Evolutionary conservation across 92 coral and sea anemone genomes (phyloP).

Genomic region (Paramuricea clavata): DNA sequence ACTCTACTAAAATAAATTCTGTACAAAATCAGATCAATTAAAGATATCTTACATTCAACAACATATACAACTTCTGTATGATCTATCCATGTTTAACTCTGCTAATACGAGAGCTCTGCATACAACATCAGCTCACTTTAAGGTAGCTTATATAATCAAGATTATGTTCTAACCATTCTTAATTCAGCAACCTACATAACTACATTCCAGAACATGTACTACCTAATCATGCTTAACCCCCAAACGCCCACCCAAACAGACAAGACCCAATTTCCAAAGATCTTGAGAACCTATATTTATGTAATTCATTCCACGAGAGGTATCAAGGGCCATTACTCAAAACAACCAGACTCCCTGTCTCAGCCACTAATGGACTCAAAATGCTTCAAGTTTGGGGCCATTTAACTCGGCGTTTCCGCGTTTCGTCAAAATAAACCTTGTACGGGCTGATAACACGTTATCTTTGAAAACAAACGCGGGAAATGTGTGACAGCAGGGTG

Average conservation of each 20-base stretch:
- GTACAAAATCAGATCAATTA: too few species aligned
- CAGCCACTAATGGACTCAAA: neutral
- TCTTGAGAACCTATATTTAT: neutral
- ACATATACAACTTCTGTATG: neutral
- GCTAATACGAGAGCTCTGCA: neutral
- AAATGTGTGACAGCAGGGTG: conserved; percentile 6
- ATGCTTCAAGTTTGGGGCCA: neutral
- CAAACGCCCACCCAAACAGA: neutral
- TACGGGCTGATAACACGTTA: neutral
- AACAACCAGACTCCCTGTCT: neutral
- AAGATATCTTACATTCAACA: too few species aligned
- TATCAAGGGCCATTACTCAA: neutral
- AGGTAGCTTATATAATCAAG: neutral
- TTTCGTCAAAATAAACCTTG: conserved; percentile 11
- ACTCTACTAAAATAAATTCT: neutral
- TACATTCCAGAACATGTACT: neutral
- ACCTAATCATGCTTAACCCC: neutral
- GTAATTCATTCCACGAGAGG: neutral
- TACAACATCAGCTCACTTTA: neutral
- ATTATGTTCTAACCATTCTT: neutral
- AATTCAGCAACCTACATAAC: neutral
- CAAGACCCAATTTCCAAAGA: neutral
- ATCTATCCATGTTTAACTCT: neutral
- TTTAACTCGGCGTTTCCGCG: conserved; percentile 6
- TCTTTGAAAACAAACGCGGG: neutral